Evolutionary conservation across 2,797 vertebrate genomes (phyloP), one percentile per base, ranked within the genome.

Genomic region (Ceyx erithaca): DNA sequence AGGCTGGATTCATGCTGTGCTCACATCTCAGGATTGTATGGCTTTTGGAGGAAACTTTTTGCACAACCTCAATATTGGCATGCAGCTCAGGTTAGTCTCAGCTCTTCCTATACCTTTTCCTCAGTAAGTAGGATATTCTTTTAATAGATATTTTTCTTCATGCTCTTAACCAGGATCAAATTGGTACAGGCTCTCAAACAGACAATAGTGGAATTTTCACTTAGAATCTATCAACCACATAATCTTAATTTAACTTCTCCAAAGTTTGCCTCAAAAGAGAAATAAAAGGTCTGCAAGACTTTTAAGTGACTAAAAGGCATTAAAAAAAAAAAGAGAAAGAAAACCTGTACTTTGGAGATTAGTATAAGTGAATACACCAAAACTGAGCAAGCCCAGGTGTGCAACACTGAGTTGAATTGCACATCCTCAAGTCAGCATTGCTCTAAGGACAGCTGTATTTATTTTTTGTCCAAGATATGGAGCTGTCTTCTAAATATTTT

Each of bases 11-110:
- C 99, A 99, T 20, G 99, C 98, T 91, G 99, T 99, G 96, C 98
- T 99, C 97, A 99, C 99, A 70, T 99, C 99, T 98, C 98, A 99
- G 98, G 99, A 99, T 98, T 99, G 99, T 98, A 99, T 99, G 99
- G 99, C 99, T 72, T 99, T 99, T 72, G 99, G 99, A 92, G 99
- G 99, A 85, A 99, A 99, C 97, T 99, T 99, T 97, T 98, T 99
- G 97, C 99, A 99, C 98, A 99, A 99, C 98, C 99, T 99, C 95
- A 99, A 99, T 95, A 99, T 99, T 96, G 98, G 98, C 98, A 99
- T 99, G 99, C 99, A 99, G 98, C 99, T 99, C 98, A 99, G 99
- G 99, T 99, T 93, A 95, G 97, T 97, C 37, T 91, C 59, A 45
- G n/a, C 30, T 79, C 46, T 80, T 63, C 21, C 51, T 87, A 5